phyloP scores from a whole-genome alignment of 2,113 vertebrate genomes.

The Castor canadensis region DNA sequence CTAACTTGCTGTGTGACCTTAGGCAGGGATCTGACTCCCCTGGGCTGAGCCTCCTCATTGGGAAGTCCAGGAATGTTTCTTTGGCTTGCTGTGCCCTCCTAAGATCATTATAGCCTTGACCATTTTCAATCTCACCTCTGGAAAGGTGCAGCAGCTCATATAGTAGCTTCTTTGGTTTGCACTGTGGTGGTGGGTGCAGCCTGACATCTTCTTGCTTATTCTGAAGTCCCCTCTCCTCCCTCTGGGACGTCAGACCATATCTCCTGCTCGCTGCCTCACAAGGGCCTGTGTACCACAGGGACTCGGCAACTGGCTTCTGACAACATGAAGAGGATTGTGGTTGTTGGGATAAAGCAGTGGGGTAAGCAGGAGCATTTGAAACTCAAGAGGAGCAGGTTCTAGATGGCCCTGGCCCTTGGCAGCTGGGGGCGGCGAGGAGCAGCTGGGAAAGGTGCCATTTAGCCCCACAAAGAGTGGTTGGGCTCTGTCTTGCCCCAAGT shows the following conservation, averaged over 20 bases:
- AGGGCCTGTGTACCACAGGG: background rate
- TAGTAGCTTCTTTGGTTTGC: background rate
- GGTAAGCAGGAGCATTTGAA: background rate
- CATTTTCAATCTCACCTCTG: background rate
- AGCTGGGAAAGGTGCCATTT: background rate
- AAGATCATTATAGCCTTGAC: background rate
- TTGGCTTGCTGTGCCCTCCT: background rate
- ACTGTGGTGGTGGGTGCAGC: background rate
- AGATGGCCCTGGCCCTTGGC: background rate
- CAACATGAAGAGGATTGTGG: background rate
- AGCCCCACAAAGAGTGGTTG: too few species aligned
- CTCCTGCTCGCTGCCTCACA: too few species aligned
- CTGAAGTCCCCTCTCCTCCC: background rate
- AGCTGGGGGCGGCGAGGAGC: fast-evolving
- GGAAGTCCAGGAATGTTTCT: background rate
- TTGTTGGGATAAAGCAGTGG: background rate
- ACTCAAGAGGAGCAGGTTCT: background rate
- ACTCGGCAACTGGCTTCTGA: background rate
- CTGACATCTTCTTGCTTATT: background rate
- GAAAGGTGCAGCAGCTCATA: background rate
- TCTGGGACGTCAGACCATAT: background rate
- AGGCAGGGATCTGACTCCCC: background rate
- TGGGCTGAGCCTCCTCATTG: background rate
- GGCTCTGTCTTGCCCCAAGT: too few species aligned
- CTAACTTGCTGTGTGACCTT: background rate